These are phyloP conservation scores for Manduca sexta DNA, from an alignment of 1,140 invertebrate species.

Conservation along the genomic window DNA sequence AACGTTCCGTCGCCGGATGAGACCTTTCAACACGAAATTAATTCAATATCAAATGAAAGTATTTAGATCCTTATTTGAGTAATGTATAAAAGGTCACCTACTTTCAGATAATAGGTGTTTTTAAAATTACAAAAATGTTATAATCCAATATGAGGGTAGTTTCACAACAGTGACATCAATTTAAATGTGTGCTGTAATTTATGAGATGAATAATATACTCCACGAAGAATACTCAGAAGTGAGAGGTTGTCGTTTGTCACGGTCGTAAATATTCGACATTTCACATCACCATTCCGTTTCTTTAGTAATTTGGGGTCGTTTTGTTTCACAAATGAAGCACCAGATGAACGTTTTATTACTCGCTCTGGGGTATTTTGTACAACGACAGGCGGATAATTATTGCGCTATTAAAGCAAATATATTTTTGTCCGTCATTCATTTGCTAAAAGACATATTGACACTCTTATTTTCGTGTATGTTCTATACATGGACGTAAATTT, in stretches of 20 bases:
- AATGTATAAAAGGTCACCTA: conserved; percentile 5
- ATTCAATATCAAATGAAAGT: conserved; percentile 8
- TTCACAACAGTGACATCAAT: too few species aligned
- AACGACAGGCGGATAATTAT: too few species aligned
- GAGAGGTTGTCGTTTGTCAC: conserved; percentile 29
- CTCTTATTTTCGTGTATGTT: too few species aligned
- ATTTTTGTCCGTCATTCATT: too few species aligned
- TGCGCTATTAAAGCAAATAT: too few species aligned
- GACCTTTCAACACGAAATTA: conserved; percentile 7
- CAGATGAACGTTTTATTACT: too few species aligned
- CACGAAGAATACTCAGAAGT: conserved; percentile 23
- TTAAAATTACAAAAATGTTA: too few species aligned
- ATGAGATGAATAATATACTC: conserved; percentile 2
- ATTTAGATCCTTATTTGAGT: conserved; percentile 12
- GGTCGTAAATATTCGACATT: conserved; percentile 17
- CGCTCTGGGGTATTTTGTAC: too few species aligned
- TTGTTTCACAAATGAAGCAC: too few species aligned
- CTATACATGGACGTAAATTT: too few species aligned
- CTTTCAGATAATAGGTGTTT: not conserved
- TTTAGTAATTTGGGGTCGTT: conserved; percentile 27
- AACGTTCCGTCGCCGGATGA: conserved; percentile 9
- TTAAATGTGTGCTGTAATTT: not conserved
- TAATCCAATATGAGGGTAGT: too few species aligned
- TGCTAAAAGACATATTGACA: too few species aligned
- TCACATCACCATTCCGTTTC: conserved; percentile 16